phyloP scores from a whole-genome alignment of 2,888 invertebrate genomes.

The Euplexia lucipara region DNA sequence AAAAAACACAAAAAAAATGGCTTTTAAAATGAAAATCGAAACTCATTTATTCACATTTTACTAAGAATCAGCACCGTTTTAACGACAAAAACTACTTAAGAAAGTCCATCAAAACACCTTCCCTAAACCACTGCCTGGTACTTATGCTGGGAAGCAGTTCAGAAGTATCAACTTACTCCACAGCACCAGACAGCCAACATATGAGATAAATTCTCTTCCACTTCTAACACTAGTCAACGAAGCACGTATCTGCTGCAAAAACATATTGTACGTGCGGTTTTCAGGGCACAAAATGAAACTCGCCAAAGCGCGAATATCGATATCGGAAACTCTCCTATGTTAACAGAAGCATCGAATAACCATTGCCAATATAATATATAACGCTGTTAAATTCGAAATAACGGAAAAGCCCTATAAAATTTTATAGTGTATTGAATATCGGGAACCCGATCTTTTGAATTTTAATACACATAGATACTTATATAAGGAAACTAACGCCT shows the following conservation, averaged over 20 bases:
- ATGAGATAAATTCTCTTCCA: conserved; percentile 5
- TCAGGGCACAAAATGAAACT: conserved; percentile 38
- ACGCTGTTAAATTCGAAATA: conserved; percentile 36
- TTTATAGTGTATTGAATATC: conserved; percentile 41
- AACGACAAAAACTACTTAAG: no score
- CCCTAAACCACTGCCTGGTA: no score
- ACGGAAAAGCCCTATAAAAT: conserved; percentile 45
- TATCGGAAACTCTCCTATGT: conserved; percentile 33
- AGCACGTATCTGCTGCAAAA: conserved; percentile 44
- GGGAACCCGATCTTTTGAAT: conserved; percentile 10
- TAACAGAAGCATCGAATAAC: conserved; percentile 32
- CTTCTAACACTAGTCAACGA: conserved; percentile 4
- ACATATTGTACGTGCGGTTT: conserved; percentile 47
- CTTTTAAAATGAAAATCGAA: no score
- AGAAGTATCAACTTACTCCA: no score
- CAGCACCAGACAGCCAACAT: background rate
- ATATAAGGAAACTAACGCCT: no score
- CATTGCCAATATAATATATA: conserved; percentile 28
- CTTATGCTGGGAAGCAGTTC: no score
- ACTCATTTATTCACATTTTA: no score
- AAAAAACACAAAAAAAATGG: no score
- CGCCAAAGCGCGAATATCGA: conserved; percentile 54
- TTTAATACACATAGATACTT: conserved; percentile 7
- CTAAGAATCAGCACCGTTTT: no score
- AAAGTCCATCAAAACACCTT: no score